These are phyloP conservation scores for Muntiacus reevesi DNA, from an alignment of 2,113 vertebrate species.

Conservation along the genomic window DNA sequence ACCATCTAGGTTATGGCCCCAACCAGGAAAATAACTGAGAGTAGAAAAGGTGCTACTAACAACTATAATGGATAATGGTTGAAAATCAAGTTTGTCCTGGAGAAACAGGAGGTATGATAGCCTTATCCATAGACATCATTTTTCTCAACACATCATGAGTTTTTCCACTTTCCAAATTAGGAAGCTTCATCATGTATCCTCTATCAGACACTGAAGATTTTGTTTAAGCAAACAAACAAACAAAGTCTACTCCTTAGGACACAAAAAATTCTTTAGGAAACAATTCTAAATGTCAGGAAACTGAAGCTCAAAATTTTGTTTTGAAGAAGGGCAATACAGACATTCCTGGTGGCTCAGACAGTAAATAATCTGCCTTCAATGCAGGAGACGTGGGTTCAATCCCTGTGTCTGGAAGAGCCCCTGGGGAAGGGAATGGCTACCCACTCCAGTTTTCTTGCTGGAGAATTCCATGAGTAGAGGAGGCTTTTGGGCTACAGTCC, in stretches of 20 bases:
- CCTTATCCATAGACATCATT: neutral
- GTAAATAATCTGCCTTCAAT: neutral
- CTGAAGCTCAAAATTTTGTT: slow-evolving; percentile 19
- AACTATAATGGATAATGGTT: neutral
- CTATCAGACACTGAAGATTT: neutral
- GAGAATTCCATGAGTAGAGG: neutral
- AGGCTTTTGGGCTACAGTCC: neutral
- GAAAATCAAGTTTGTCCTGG: neutral
- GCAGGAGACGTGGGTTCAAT: neutral
- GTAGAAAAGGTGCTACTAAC: neutral
- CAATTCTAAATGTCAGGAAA: neutral
- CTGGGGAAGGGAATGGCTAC: neutral
- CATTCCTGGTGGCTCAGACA: neutral
- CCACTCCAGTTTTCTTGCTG: neutral
- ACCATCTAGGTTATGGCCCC: neutral
- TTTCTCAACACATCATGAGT: neutral
- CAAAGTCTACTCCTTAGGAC: neutral
- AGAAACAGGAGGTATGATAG: neutral
- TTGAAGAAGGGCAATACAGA: neutral
- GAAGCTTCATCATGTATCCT: neutral
- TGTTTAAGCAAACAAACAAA: neutral
- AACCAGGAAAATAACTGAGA: neutral
- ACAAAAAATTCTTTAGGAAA: neutral
- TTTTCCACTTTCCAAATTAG: neutral
- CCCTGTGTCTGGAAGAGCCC: neutral